Evolutionary conservation across 2,797 vertebrate species (phyloP), one percentile per base, ranked within the genome.

Genomic region (Artibeus jamaicensis): DNA sequence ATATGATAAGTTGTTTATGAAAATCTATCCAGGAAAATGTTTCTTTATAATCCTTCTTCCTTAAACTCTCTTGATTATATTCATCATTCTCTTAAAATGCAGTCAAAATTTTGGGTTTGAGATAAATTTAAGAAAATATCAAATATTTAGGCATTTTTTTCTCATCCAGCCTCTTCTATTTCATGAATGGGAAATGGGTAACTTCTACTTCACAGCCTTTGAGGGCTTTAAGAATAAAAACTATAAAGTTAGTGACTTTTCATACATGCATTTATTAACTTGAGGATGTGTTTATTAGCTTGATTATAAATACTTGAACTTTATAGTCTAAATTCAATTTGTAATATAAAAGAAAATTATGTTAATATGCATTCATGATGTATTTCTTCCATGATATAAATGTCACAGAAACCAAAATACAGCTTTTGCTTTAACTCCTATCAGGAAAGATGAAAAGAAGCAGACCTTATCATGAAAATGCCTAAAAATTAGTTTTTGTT

Each of bases 351-450:
- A 98, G 90, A 98, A 98, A 98, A 97, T 97, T 91, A 97, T 94
- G 91, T 98, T 98, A 97, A 93, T 94, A 97, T 98, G 81, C 92
- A 98, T 97, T 98, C 97, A 97, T 98, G 97, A 98, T 98, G 98
- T 98, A 97, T 97, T 97, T 93, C 74, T 98, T 97, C 93, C 97
- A 92, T 97, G 93, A 96, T 97, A 98, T 93, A 93, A 96, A 57
- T 91, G 87, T 96, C 96, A 94, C 95, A 92, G 82, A 97, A 97
- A 96, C 39, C 48, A 97, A 97, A 96, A 87, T 48, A 87, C 85
- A 59, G 65, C 92, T 92, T 89, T 48, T 85, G 29, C 57, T 96
- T 78, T 14, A 96, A 87, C 46, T 86, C 32, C 18, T 86, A n/a
- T 70, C 5, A 85, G 87, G 90, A 53, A 89, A 94, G 74, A 68